Conservation (phyloP, 2,113 vertebrate species). For the Oreochromis aureus region DNA sequence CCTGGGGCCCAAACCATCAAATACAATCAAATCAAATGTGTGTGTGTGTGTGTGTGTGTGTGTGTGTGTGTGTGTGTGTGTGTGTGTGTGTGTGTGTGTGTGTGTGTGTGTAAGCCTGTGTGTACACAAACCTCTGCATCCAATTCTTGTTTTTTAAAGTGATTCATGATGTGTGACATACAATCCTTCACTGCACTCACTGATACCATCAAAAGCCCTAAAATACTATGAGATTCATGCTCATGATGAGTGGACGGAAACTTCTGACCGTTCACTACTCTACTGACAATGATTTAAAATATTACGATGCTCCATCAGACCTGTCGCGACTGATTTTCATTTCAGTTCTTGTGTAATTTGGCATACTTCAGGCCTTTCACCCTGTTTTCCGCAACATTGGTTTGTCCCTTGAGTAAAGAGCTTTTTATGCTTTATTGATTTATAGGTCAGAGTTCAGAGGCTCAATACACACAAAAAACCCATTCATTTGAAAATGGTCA, state of each 20-base stretch:
- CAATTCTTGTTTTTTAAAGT: background rate
- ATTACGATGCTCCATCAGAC: background rate
- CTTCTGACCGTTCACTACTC: background rate
- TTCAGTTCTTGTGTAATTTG: background rate
- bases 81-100: fast-evolving
- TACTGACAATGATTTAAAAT: background rate
- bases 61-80: fast-evolving
- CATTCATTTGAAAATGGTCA: background rate
- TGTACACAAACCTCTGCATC: background rate
- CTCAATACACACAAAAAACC: background rate
- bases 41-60: fast-evolving
- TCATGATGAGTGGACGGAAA: background rate
- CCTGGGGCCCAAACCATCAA: no score
- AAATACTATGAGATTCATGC: background rate
- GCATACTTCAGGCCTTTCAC: background rate
- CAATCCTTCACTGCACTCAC: background rate
- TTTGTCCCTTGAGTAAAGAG: background rate
- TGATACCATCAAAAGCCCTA: background rate
- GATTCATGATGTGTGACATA: background rate
- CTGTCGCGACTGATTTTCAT: background rate
- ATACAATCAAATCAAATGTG: no score
- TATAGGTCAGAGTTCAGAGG: background rate
- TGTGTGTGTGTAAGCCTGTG: background rate
- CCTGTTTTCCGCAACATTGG: background rate
- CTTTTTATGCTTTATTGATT: background rate